A percentile compares a stretch with the other conserved stretches of the same genome.
These are phyloP conservation scores for Drosophila barbarae DNA, from an alignment of 2,888 invertebrate genomes.

Conservation along the genomic window DNA sequence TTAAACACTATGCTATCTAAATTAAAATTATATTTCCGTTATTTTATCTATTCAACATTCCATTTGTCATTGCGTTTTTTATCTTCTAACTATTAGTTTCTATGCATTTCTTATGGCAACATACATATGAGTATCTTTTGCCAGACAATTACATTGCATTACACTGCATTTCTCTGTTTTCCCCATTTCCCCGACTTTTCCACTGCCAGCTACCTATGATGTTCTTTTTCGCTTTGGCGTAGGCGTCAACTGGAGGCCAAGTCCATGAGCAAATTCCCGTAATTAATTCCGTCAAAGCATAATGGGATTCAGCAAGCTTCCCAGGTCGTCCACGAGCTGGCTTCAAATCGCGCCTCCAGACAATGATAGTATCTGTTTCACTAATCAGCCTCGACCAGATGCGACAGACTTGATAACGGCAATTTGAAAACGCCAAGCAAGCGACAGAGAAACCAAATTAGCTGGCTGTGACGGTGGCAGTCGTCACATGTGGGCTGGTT, in stretches of 20 bases:
- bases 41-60: background rate
- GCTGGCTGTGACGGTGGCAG: background rate
- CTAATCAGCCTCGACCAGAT: constrained; percentile 18
- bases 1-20: background rate
- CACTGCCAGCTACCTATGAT: background rate
- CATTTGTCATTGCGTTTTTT: background rate
- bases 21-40: rapidly evolving
- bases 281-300: constrained; percentile 18
- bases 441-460: constrained; percentile 11
- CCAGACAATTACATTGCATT: constrained; percentile 29
- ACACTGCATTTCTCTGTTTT: constrained; percentile 12
- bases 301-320: constrained; percentile 15
- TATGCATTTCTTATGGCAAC: constrained; percentile 2
- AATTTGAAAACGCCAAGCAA: constrained; percentile 14
- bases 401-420: constrained; percentile 13
- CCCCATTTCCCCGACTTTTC: constrained; percentile 5
- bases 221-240: background rate
- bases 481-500: constrained; percentile 6
- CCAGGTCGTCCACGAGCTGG: constrained; percentile 4
- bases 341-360: constrained; percentile 10
- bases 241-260: constrained; percentile 4
- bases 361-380: constrained; percentile 18
- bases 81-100: background rate
- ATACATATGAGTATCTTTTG: constrained; percentile 17
- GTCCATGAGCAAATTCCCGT: constrained; percentile 8